Evolutionary conservation across 2,888 invertebrate genomes (phyloP), one percentile per base, ranked within the genome.

Genomic region (Ichneumoninae sp.): DNA sequence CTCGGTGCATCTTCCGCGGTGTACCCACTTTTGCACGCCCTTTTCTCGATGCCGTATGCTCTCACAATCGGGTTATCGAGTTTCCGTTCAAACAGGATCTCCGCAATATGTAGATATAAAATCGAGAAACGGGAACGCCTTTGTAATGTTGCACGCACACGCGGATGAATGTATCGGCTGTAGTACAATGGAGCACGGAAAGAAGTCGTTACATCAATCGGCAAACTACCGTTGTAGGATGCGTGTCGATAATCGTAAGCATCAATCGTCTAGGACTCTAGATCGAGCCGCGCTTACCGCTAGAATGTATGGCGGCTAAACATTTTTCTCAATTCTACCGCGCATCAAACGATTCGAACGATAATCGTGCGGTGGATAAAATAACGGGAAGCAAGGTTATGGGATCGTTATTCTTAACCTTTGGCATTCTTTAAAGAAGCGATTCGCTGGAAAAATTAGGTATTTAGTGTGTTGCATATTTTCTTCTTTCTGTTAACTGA

Each of bases 221-320:
- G 6, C 2, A 10, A 65, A 65, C 62, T 33, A 74, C 50, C 65
- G 47, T n/a, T 33, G 74, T 30, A 19, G 74, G 50, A 74, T 47
- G 74, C 74, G 60, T 74, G 74, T 65, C 74, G 36, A 74, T 62
- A 74, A 74, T 74, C 44, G 62, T 62, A 36, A 44, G n/a, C 33
- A 62, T 74, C 50, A 74, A 62, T 74, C 47, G 62, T 65, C 62
- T 33, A 3, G 62, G 47, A 13, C 30, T 62, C 30, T 8, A 62
- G 62, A 74, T 74, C 4, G 30, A 7, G 1, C 62, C 10, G 6
- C n/a, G 33, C 6, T 26, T 26, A 26, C 26, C 26, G 26, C 26
- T 26, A 26, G 26, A 26, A 33, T 16, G 1, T 4, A 16, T 7
- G 33, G n/a, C 7, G 62, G 8, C 5, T 16, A 26, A 33, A 33